Evolutionary conservation across 2,888 invertebrate genomes (phyloP), one percentile per base, ranked within the genome.

Genomic region (Microdon myrmicae): DNA sequence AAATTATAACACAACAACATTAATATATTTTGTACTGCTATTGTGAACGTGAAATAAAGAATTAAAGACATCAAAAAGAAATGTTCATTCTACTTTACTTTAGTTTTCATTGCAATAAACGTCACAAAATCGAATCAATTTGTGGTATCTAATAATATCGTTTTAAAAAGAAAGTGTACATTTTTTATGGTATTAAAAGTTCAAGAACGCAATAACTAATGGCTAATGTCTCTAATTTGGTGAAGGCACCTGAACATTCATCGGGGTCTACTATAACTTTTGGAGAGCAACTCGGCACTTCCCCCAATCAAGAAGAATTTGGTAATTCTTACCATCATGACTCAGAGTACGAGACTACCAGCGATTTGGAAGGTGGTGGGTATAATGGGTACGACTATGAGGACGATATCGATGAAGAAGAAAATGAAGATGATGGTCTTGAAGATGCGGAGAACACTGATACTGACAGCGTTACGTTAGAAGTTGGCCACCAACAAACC

Each of bases 401-500:
- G 12, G 67, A 51, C 29, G 66, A 45, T 6, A 48, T 45, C 6
- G 72, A 73, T 47, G 75, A 73, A 19, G 74, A 72, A 0, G 73
- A 74, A 9, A 73, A 71, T 7, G 71, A 60, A 6, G 72, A 68
- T 8, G 73, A 70, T 12, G 72, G 74, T 19, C 71, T 72, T 12
- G 77, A 72, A 3, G 75, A 73, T 6, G 73, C 71, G 1, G 75
- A 71, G 17, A 71, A 70, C 17, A 73, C 69, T 4, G 72, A 70
- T 28, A 71, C 69, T 8, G 58, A 58, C 12, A 54, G 47, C 17
- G 37, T 48, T 5, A 60, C 56, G 6, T 61, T 61, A 31, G 45
- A 56, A 37, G 67, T 56, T 17, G 87, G 89, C 69, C 81, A 87
- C 49, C 88, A 86, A 71, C 85, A 88, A 76, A 89, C 88, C 1